phyloP scores from a whole-genome alignment of 2,113 vertebrate genomes.

The Cacatua alba region DNA sequence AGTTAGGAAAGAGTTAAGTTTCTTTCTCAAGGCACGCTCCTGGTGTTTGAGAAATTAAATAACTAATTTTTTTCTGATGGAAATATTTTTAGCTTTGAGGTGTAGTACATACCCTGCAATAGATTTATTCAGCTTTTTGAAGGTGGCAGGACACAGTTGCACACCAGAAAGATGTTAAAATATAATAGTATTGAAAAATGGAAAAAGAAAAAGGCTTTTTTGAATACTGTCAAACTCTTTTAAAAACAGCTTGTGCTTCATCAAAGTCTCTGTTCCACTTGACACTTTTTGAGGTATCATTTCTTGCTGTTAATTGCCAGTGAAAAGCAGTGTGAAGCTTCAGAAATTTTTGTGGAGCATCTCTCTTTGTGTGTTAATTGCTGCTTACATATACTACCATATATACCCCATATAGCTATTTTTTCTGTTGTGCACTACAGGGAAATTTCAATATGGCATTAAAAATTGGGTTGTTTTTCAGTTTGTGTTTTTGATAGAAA shows the following conservation, averaged over 20 bases:
- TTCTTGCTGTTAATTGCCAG: conserved; percentile 5
- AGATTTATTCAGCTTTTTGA: not conserved
- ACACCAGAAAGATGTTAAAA: not conserved
- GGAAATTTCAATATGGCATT: not conserved
- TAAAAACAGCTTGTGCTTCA: not conserved
- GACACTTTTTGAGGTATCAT: not conserved
- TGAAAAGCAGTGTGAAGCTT: not conserved
- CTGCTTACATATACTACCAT: not conserved
- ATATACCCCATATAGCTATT: not conserved
- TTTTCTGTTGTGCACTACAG: not conserved
- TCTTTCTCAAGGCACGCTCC: not conserved
- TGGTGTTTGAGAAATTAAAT: not conserved
- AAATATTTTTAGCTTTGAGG: not conserved
- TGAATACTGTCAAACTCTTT: not conserved
- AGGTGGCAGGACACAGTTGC: not conserved
- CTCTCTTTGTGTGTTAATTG: not conserved
- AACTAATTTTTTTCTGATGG: not conserved
- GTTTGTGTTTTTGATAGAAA: not conserved
- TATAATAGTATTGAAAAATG: not conserved
- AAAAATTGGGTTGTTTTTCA: not conserved
- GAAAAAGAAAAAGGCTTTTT: not conserved
- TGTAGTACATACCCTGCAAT: not conserved
- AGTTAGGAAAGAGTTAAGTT: not conserved
- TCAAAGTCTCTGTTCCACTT: not conserved
- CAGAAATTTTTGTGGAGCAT: not conserved